Evolutionary conservation across 2,888 invertebrate species (phyloP).

Genomic region (Hirtodrosophila trivittata): DNA sequence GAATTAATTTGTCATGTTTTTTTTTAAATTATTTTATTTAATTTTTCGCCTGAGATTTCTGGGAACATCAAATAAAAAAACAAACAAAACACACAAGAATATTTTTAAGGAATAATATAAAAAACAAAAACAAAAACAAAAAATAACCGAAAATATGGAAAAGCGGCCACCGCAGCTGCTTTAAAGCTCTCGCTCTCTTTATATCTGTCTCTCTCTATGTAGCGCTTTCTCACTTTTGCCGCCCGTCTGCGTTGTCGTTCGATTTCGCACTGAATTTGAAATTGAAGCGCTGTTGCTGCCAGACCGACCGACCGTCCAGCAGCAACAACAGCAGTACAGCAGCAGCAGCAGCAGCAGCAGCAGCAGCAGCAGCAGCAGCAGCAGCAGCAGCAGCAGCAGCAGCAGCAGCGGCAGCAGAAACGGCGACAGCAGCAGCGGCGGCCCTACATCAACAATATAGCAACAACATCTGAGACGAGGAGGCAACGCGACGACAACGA

Average conservation of each 20-base stretch:
- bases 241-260: conserved; percentile 61
- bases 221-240: conserved; percentile 13
- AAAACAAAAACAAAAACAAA: conserved; percentile 21
- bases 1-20: conserved; percentile 13
- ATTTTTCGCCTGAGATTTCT: conserved; percentile 14
- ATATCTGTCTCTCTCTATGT: conserved; percentile 10
- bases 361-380: conserved; percentile 10
- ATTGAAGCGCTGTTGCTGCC: conserved; percentile 57
- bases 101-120: conserved; percentile 10
- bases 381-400: no score
- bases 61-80: conserved; percentile 16
- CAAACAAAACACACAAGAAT: conserved; percentile 14
- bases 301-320: conserved; percentile 53
- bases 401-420: conserved; percentile 26
- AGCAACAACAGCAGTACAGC: conserved; percentile 19
- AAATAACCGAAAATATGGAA: conserved; percentile 30
- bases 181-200: conserved; percentile 10
- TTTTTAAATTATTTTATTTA: conserved; percentile 25
- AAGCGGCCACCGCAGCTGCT: conserved; percentile 32
- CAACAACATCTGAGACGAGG: conserved; percentile 48
- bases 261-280: conserved; percentile 68
- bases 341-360: conserved; percentile 16
- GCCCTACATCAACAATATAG: conserved; percentile 49
- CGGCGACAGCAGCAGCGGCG: conserved; percentile 9
- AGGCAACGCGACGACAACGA: conserved; percentile 16